Base-by-base conservation (phyloP, 1,140 invertebrate genomes). In the Drosophila pectinifera region DNA sequence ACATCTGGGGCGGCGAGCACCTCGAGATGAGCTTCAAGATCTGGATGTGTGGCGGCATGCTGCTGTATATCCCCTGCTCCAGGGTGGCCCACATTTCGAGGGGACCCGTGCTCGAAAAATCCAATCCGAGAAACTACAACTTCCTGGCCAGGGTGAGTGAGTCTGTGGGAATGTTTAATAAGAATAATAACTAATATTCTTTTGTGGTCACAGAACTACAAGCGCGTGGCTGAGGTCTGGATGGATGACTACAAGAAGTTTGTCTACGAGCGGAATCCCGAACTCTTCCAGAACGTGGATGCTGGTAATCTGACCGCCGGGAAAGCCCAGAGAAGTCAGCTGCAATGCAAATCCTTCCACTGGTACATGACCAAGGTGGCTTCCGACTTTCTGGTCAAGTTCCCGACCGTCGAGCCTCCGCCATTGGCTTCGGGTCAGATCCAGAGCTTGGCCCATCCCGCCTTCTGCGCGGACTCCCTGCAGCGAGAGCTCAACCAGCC, bases 1-100 rank as follows among this genome's bases (percentile, higher is more conserved):
- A 96, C 72, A 96, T 95, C 93, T 99, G 98, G 98, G 98, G 98
- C 22, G 98, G 98, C 14, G 98, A 99, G 92, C 98, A 99, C 84
- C 96, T 99, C 56, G 98, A 99, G 93, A 94, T 99, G 46, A 98
- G 98, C 49, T 99, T 99, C 79, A 97, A 99, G 93, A 97, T 98
- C 42, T 96, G 96, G 96, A 96, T 96, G 90, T 96, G 96, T 75
- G 98, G 94, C 93, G 99, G 99, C 86, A 96, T 96, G 94, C 98
- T 96, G 97, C 95, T 93, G 92, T 98, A 94, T 93, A 95, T 93
- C 13, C 98, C 98, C 2, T 99, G 98, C 90, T 99, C 98, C 2
- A 95, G 98, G 75, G 98, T 99, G 11, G 98, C 98, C 0, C 98
- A 99, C 92, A 97, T 98, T 6, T 73, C 70, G 41, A 70, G 75